Evolutionary conservation across 1,140 invertebrate species (phyloP), one percentile per base, ranked within the genome.

Genomic region (Heliothis subflexa): DNA sequence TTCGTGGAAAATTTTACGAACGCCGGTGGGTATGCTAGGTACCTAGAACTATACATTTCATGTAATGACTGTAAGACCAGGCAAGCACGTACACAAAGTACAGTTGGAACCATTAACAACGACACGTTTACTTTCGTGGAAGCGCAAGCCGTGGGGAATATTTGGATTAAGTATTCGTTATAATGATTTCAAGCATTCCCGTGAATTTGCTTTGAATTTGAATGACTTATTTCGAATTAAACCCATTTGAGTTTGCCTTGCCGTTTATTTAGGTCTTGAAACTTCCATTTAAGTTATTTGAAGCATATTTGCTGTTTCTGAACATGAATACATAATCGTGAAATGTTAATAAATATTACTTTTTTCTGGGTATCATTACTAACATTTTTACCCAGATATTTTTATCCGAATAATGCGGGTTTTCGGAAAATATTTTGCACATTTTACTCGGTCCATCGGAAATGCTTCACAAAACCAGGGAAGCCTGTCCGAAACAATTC

Each of bases 1-100:
- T 80, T 71, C 78, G 54, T 40, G 49, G 78, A 79, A 79, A 57
- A 68, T 73, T 78, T 79, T 66, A 68, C 61, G 25, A 28, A 10
- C 12, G 18, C 4, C 16, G 14, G 10, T 13, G 18, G 12, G 18
- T 25, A n/a, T 33, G 25, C 25, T 61, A 61, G 28, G 25, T 9
- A n/a, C 14, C 7, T 54, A 45, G 21, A 54, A 18, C 21, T 28
- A n/a, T 54, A 78, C 49, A 16, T 72, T 57, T 54, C 70, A 45
- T 45, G 57, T 79, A 79, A 79, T 79, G 59, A 75, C 40, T 74
- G 16, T 52, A 79, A 64, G 78, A 45, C 52, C 21, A 74, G n/a
- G 52, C 14, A 50, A 75, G 25, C 78, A 79, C 78, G 78, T 79
- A 49, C 71, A 55, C 28, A 33, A 50, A 54, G 12, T 71, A 54